These are phyloP conservation scores for Drosophila ezoana DNA, from an alignment of 2,888 invertebrate genomes.

Conservation along the genomic window DNA sequence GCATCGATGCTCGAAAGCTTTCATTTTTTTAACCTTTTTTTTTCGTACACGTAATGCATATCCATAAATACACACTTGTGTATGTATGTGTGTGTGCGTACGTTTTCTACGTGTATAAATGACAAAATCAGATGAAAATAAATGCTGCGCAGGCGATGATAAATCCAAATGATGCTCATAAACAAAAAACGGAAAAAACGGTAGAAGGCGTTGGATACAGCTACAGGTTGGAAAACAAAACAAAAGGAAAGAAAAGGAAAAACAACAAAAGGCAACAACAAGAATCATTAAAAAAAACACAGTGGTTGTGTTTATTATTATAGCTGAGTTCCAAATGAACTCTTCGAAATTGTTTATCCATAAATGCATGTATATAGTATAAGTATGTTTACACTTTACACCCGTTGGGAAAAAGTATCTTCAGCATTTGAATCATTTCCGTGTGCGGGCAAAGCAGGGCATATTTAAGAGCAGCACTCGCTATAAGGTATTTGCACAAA, in stretches of 20 bases:
- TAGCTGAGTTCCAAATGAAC: background rate
- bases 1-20: conserved; percentile 26
- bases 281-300: background rate
- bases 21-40: conserved; percentile 10
- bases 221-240: conserved; percentile 28
- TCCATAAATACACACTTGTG: conserved; percentile 21
- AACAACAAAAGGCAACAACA: conserved; percentile 8
- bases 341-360: background rate
- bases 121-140: conserved; percentile 75
- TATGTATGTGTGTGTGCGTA: background rate
- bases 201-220: conserved; percentile 2
- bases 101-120: conserved; percentile 35
- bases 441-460: background rate
- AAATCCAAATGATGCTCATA: conserved; percentile 22
- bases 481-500: conserved; percentile 14
- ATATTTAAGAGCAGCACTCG: background rate
- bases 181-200: conserved; percentile 3
- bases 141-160: conserved; percentile 44
- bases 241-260: conserved; percentile 2
- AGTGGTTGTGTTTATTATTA: conserved; percentile 6
- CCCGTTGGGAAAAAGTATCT: background rate
- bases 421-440: background rate
- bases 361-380: background rate
- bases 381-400: conserved; percentile 2
- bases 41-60: conserved; percentile 29